phyloP scores from a whole-genome alignment of 2,113 vertebrate species.

The Bagarius yarrelli region DNA sequence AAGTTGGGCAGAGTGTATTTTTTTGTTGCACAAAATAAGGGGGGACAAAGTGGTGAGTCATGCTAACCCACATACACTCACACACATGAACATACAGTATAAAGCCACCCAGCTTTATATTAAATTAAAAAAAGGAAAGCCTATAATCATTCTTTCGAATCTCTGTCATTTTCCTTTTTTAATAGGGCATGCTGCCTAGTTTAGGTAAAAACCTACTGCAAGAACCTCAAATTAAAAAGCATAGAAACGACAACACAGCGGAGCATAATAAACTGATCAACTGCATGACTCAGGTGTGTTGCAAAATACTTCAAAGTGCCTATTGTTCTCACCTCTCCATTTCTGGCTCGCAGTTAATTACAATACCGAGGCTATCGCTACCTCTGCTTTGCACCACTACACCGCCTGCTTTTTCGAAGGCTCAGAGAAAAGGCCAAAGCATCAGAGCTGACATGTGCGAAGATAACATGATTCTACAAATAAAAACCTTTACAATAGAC shows the following conservation, averaged over 20 bases:
- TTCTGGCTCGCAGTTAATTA: constrained; percentile 26
- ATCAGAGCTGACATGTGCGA: neutral
- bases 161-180: constrained; percentile 20
- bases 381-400: constrained; percentile 14
- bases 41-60: constrained; percentile 3
- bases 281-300: constrained; percentile 49
- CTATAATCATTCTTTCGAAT: neutral
- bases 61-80: neutral
- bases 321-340: constrained; percentile 47
- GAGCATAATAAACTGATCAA: constrained; percentile 28
- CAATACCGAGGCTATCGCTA: constrained; percentile 6
- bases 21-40: constrained; percentile 25
- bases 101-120: constrained; percentile 32
- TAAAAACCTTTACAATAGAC: constrained; percentile 10
- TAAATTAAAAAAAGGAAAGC: neutral
- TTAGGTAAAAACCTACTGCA: constrained; percentile 9
- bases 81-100: constrained; percentile 11
- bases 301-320: constrained; percentile 46
- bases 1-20: constrained; percentile 38
- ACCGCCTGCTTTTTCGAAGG: constrained; percentile 20
- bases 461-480: constrained; percentile 5
- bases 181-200: constrained; percentile 8
- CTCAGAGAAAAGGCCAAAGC: constrained; percentile 26
- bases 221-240: constrained; percentile 18
- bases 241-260: neutral